These are phyloP conservation scores for Dicranocentrus wangi DNA, from an alignment of 2,888 invertebrate genomes.

Conservation along the genomic window DNA sequence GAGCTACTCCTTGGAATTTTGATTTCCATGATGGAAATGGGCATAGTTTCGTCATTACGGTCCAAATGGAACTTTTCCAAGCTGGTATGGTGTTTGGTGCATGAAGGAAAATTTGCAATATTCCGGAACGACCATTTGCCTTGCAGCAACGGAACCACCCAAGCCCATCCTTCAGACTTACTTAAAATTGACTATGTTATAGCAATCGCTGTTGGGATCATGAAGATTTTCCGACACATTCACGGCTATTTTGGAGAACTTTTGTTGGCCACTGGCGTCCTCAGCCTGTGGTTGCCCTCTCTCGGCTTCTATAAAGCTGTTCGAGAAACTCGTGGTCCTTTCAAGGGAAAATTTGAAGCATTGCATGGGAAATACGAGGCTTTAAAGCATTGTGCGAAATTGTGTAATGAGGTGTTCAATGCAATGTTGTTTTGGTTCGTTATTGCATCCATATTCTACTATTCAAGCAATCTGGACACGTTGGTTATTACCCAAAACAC, in stretches of 20 bases:
- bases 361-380: neutral
- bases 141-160: neutral
- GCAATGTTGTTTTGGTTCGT: conserved; percentile 17
- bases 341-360: neutral
- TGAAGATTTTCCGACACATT: conserved; percentile 9
- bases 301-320: conserved; percentile 4
- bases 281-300: conserved; percentile 25
- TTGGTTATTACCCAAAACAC: conserved; percentile 10
- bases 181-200: neutral
- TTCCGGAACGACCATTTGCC: neutral
- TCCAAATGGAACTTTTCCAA: neutral
- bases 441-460: conserved; percentile 20
- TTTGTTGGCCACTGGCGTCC: conserved; percentile 4
- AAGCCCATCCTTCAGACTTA: neutral
- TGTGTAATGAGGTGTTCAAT: conserved; percentile 18
- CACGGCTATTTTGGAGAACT: conserved; percentile 28
- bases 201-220: neutral
- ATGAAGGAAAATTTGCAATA: neutral
- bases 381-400: conserved; percentile 25
- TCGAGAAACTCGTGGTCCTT: neutral
- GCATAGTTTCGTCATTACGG: neutral
- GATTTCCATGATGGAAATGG: neutral
- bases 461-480: conserved; percentile 20
- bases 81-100: neutral
- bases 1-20: conserved; percentile 9